Conservation (phyloP, 64 coral and sea anemone genomes). For the Orbicella faveolata region DNA sequence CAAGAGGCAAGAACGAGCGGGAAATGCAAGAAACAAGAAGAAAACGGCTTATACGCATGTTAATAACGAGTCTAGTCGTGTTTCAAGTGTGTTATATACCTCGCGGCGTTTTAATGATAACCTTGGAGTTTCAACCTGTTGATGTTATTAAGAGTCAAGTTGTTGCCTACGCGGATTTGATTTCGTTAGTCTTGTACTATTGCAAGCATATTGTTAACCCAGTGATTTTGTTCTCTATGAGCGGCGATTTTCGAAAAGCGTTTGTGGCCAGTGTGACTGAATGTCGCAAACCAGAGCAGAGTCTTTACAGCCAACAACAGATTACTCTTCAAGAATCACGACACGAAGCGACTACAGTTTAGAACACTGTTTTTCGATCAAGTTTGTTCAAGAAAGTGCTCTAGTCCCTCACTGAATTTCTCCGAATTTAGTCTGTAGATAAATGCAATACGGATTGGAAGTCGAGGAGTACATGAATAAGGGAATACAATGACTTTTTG, state of each 20-base stretch:
- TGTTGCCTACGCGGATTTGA: constrained; percentile 24
- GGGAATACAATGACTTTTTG: no score
- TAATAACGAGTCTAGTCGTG: constrained; percentile 38
- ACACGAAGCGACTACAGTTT: neutral
- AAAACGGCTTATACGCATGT: constrained; percentile 55
- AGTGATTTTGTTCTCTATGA: constrained; percentile 53
- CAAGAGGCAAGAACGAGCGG: neutral
- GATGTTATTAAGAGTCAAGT: neutral
- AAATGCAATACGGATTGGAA: no score
- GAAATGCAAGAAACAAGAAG: constrained; percentile 13
- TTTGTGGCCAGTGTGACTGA: neutral
- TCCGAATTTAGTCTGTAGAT: no score
- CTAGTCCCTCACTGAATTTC: no score
- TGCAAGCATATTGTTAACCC: constrained; percentile 62
- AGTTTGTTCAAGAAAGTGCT: no score
- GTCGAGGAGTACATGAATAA: no score
- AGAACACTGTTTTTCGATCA: neutral
- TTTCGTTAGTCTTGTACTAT: constrained; percentile 44
- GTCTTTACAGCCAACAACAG: neutral
- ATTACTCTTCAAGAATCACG: neutral
- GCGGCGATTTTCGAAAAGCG: constrained; percentile 34
- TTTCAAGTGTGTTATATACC: constrained; percentile 74
- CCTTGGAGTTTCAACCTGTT: constrained; percentile 23
- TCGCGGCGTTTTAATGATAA: constrained; percentile 65
- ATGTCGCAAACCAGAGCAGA: neutral